Conservation (phyloP, 2,113 vertebrate species). For the Bos javanicus region DNA sequence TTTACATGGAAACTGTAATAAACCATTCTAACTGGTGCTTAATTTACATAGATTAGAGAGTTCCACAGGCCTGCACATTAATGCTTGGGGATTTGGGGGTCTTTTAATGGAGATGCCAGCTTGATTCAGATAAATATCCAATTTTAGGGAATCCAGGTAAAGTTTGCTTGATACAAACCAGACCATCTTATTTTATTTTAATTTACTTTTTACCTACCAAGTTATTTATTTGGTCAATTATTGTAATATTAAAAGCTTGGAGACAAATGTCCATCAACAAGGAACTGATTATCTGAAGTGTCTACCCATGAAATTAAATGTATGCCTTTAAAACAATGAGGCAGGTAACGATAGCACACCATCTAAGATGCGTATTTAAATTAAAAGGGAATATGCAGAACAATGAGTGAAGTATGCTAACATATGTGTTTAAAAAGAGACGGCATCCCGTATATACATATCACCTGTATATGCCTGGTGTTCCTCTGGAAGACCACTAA, state of each 20-base stretch:
- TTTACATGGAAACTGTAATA: slow-evolving; percentile 42
- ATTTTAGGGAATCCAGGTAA: neutral
- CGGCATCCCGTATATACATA: too few relatives aligned
- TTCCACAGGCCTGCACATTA: neutral
- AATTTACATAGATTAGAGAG: slow-evolving; percentile 12
- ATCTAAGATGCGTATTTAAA: neutral
- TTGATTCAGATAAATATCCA: slow-evolving; percentile 26
- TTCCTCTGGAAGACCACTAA: neutral
- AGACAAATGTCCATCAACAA: neutral
- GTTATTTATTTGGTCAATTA: neutral
- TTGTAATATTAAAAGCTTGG: neutral
- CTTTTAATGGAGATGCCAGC: neutral
- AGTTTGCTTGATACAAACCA: neutral
- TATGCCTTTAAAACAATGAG: neutral
- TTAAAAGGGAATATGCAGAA: neutral
- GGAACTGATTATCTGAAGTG: neutral
- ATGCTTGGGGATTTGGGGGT: neutral
- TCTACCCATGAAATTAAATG: slow-evolving; percentile 8
- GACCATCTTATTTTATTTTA: neutral
- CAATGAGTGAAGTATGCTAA: neutral
- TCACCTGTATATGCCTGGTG: neutral
- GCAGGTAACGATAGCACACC: neutral
- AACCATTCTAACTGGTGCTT: neutral
- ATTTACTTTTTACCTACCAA: neutral
- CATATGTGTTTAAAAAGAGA: neutral